Base-by-base conservation (phyloP, 2,797 vertebrate species). In the Merluccius polli region DNA sequence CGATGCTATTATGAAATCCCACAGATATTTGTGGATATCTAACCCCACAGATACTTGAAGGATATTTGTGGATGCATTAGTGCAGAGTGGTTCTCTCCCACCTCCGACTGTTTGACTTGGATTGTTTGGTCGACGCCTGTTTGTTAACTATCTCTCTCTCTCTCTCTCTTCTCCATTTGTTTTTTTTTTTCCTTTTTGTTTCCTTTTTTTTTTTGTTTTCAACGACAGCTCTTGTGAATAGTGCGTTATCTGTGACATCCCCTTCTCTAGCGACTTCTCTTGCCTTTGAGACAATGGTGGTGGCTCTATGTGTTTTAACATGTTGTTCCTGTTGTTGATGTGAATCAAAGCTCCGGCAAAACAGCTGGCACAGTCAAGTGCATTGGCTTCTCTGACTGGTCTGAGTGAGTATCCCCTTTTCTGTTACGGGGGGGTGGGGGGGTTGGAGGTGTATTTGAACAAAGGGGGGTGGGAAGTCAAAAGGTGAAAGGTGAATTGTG, bases 301-400 rank as follows among this genome's bases (percentile, higher is more conserved):
- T 96, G 97, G 96, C 96, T 96, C 95, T 98, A 96, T 98, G 97
- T 99, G 96, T 99, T 97, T 99, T 99, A 99, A 99, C 98, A 98
- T 99, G 96, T 99, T 99, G 97, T 98, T 99, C 97, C 98, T 98
- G 97, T 98, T 99, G 98, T 99, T 99, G 98, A 98, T 99, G 98
- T 99, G 98, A 99, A 98, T 98, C 98, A 99, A 99, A 99, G 98
- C 98, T 97, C 98, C 98, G 98, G 98, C 98, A 98, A 99, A 98
- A 96, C 98, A 99, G 97, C 97, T 99, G 97, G 98, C 97, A 97
- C 97, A 98, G 98, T 99, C 98, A 97, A 99, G 96, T 99, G 98
- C 98, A 97, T 95, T 99, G 97, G 97, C 98, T 97, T 99, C 98
- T 95, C 97, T 99, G 90, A 97, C 97, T 91, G 98, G 97, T 93